Evolutionary conservation across 2,888 invertebrate species (phyloP), one percentile per base, ranked within the genome.

Genomic region (Sussaba pulchella): DNA sequence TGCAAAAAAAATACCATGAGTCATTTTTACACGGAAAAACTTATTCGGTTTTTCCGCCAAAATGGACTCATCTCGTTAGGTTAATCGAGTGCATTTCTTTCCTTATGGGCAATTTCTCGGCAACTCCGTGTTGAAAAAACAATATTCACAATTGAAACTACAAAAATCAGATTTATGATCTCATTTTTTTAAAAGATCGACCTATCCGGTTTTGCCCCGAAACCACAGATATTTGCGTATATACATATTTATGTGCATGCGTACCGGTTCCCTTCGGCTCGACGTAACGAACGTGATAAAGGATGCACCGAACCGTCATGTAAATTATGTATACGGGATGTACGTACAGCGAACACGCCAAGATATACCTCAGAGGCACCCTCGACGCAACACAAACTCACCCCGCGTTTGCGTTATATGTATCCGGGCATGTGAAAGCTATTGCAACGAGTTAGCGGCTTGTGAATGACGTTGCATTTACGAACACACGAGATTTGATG

Each of bases 261-360:
- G 31, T 10, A 43, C 26, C 63, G 54, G 41, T 57, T 69, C 67
- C 70, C 61, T 69, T 47, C 31, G 31, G 17, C 43, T 61, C 72
- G 63, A 59, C 41, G 50, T 77, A 77, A 81, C 76, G 72, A 81
- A 81, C 64, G 77, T 21, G 63, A 81, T 81, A 81, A 81, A 81
- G 81, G 81, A 77, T 77, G 39, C 81, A 77, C 43, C 63, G 76
- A 81, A 73, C 72, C 77, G 81, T 57, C 63, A 81, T 81, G 67
- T 77, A 77, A 76, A 81, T 81, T 73, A 77, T 72, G 61, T 64
- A 71, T 69, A 76, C 39, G 69, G 36, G 41, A 19, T 61, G 41
- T 39, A 61, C 21, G 24, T 31, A 54, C 31, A 6, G 52, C 21
- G 12, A 21, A 24, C 24, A n/a, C 52, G 10, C 4, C 52, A 24